Evolutionary conservation across 2,113 vertebrate species (phyloP), one percentile per base, ranked within the genome.

Genomic region (Podiceps cristatus): DNA sequence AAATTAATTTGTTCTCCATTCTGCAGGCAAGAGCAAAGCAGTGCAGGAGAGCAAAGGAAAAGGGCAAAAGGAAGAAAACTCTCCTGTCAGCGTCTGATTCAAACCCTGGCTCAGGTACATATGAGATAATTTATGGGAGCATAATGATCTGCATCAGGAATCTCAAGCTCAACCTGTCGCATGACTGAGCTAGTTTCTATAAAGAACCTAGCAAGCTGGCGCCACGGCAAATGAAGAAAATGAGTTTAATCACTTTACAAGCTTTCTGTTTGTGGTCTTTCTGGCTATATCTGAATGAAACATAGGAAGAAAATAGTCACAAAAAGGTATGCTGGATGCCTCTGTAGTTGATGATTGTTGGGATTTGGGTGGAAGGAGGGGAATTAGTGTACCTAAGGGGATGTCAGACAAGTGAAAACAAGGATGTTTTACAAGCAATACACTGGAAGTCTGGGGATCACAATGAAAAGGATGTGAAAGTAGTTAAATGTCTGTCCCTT

Each of bases 141-240:
- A 97, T 97, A 98, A 98, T 97, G 96, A 98, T 97, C 94, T 98
- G 87, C 94, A 98, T 98, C 98, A 98, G 97, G 97, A 98, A 97
- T 97, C 98, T 98, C 93, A 92, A 86, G 76, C 93, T 98, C 94
- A 96, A 93, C 67, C 96, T 98, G 98, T 97, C 71, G 33, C 98
- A 97, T 96, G 98, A 98, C 97, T 98, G 98, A 98, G 97, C 96
- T 96, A 88, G 97, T 98, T 98, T 96, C 97, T 98, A 97, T 98
- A 98, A 98, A 99, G 98, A 98, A 98, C 96, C 81, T 97, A 98
- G 98, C 97, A 98, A 93, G 96, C 98, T 98, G 99, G 99, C 97
- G 97, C 98, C 98, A 98, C 92, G 15, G 98, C 98, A 98, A 98
- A 98, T 98, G 98, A 98, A 96, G 98, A 99, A 99, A 99, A 99